Percentiles rank a stretch among this genome's conserved stretches.
Evolutionary conservation across 2,797 vertebrate species (phyloP).

Genomic region (Remorina albescens): DNA sequence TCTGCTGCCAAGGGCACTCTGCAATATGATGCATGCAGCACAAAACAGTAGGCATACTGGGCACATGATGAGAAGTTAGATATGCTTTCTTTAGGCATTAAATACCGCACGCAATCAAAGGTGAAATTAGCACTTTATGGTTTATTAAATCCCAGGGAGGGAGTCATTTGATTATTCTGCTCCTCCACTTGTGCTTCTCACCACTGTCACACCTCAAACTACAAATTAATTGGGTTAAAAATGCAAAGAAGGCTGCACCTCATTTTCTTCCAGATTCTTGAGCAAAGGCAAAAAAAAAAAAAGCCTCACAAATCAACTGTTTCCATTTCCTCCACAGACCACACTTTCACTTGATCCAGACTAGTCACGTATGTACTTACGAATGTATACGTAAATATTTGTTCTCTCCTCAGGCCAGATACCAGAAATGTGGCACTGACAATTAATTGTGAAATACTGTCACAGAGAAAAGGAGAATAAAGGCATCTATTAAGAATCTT

Average conservation of each 20-base stretch:
- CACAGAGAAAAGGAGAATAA: slow-evolving; percentile 22
- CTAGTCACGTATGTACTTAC: slow-evolving; percentile 45
- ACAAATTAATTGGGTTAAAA: slow-evolving; percentile 78
- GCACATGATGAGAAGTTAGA: slow-evolving; percentile 67
- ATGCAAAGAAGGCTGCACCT: slow-evolving; percentile 55
- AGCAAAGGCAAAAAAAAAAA: slow-evolving; percentile 38
- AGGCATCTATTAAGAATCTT: slow-evolving; percentile 38
- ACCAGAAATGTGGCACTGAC: slow-evolving; percentile 24
- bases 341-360: slow-evolving; percentile 18
- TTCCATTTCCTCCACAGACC: slow-evolving; percentile 20
- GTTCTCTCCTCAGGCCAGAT: slow-evolving; percentile 31
- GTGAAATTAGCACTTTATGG: slow-evolving; percentile 80
- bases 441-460: slow-evolving; percentile 59
- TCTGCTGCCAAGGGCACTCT: slow-evolving; percentile 38
- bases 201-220: slow-evolving; percentile 78
- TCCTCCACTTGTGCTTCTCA: slow-evolving; percentile 67
- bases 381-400: slow-evolving; percentile 56
- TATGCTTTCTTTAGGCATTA: slow-evolving; percentile 73
- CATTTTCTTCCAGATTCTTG: slow-evolving; percentile 45
- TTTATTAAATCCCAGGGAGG: slow-evolving; percentile 76
- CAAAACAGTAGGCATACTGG: slow-evolving; percentile 49
- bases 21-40: slow-evolving; percentile 32
- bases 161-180: slow-evolving; percentile 75
- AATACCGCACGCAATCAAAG: slow-evolving; percentile 76
- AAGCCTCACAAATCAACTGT: neutral